A percentile compares a stretch with the other conserved stretches of the same genome.
Conservation (phyloP, 2,888 invertebrate species). For the Drosophila pseudotalamancana region DNA sequence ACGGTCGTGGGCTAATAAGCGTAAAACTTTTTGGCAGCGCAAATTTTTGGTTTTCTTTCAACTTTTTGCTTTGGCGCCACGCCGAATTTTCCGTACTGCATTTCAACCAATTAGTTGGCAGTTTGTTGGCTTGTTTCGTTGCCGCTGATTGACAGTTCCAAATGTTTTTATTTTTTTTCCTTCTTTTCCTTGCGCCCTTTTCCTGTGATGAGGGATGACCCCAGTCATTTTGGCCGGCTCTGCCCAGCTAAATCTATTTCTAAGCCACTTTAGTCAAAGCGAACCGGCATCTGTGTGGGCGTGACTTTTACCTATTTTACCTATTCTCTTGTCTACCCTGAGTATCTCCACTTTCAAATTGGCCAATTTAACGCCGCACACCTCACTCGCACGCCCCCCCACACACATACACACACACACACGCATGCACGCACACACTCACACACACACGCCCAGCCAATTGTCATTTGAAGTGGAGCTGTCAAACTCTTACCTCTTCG, state of each 20-base stretch:
- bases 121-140: constrained; percentile 60
- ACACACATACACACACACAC: constrained; percentile 22
- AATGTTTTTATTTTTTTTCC: constrained; percentile 32
- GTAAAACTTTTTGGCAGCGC: constrained; percentile 72
- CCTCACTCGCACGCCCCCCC: constrained; percentile 27
- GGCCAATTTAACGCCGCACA: constrained; percentile 56
- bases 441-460: constrained; percentile 57
- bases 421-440: neutral
- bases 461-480: constrained; percentile 67
- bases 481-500: constrained; percentile 50
- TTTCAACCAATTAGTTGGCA: constrained; percentile 74
- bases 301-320: constrained; percentile 61
- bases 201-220: constrained; percentile 63
- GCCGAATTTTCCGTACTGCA: constrained; percentile 53
- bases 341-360: constrained; percentile 49
- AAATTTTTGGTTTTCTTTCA: constrained; percentile 56
- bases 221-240: neutral
- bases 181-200: constrained; percentile 25
- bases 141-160: constrained; percentile 74
- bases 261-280: neutral
- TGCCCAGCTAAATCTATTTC: constrained; percentile 1
- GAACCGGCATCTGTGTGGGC: constrained; percentile 40
- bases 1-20: constrained; percentile 67
- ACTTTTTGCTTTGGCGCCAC: constrained; percentile 30
- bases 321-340: constrained; percentile 26